Evolutionary conservation across 2,797 vertebrate genomes (phyloP).

Genomic region (Phalloptychus januarius): DNA sequence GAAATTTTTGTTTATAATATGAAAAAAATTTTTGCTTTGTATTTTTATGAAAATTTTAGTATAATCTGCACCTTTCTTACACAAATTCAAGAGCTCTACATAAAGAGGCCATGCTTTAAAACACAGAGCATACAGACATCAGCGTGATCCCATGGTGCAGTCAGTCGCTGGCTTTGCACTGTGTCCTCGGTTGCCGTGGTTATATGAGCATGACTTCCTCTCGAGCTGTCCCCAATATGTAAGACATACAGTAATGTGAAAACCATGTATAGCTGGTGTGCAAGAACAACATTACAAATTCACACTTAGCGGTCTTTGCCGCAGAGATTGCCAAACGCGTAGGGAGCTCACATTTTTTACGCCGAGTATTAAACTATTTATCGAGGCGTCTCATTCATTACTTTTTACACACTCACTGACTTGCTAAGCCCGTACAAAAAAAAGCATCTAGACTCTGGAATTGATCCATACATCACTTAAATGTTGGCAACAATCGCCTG

Average conservation of each 20-base stretch:
- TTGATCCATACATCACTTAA: background rate
- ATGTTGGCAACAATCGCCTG: background rate
- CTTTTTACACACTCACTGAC: background rate
- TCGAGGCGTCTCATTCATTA: background rate
- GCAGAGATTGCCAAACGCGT: background rate
- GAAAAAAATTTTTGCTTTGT: background rate
- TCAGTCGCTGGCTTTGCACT: background rate
- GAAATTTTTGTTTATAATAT: background rate
- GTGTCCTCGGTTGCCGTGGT: background rate
- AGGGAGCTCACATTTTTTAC: background rate
- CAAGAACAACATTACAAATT: background rate
- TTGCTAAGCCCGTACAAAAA: background rate
- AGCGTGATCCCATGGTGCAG: background rate
- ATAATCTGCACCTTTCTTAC: background rate
- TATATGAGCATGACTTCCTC: background rate
- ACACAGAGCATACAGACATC: background rate
- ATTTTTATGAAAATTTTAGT: background rate
- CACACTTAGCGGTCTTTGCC: background rate
- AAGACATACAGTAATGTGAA: background rate
- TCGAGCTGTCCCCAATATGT: background rate
- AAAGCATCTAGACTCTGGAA: background rate
- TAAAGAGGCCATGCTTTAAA: background rate
- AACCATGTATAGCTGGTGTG: background rate
- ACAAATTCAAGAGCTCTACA: background rate
- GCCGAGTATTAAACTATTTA: background rate